A percentile compares a stretch with the other conserved stretches of the same genome.
Conservation (phyloP, 2,888 invertebrate species). For the Nematopogon swammerdamellus region DNA sequence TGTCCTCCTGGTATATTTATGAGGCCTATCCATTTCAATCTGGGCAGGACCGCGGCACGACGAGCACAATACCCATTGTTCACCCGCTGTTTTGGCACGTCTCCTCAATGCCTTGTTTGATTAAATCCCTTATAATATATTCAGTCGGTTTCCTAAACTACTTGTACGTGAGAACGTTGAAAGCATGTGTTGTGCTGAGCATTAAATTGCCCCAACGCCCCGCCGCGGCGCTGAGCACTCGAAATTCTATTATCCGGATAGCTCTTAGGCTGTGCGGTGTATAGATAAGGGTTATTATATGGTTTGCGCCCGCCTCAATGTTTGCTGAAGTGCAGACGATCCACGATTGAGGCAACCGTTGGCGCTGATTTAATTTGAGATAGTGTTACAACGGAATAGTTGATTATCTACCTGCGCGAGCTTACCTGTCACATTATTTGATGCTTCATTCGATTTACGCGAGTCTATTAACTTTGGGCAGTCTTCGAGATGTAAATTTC, state of each 20-base stretch:
- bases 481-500: no score
- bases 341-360: neutral
- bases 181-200: neutral
- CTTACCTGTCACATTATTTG: no score
- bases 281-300: neutral
- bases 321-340: neutral
- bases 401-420: neutral
- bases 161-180: neutral
- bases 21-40: constrained; percentile 26
- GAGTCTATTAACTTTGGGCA: no score
- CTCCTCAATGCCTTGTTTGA: constrained; percentile 25
- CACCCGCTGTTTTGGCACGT: constrained; percentile 22
- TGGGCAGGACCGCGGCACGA: constrained; percentile 20
- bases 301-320: neutral
- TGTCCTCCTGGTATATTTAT: constrained; percentile 17
- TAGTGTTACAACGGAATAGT: neutral
- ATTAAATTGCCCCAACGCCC: no score
- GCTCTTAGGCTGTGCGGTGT: neutral
- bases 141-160: constrained; percentile 1
- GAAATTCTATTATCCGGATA: neutral
- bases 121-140: constrained; percentile 21
- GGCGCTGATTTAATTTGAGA: neutral
- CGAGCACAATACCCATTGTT: constrained; percentile 23
- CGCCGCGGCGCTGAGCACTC: neutral
- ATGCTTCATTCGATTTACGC: no score